Base-by-base conservation (phyloP, 1,140 invertebrate genomes). In the Scylla paramamosain region DNA sequence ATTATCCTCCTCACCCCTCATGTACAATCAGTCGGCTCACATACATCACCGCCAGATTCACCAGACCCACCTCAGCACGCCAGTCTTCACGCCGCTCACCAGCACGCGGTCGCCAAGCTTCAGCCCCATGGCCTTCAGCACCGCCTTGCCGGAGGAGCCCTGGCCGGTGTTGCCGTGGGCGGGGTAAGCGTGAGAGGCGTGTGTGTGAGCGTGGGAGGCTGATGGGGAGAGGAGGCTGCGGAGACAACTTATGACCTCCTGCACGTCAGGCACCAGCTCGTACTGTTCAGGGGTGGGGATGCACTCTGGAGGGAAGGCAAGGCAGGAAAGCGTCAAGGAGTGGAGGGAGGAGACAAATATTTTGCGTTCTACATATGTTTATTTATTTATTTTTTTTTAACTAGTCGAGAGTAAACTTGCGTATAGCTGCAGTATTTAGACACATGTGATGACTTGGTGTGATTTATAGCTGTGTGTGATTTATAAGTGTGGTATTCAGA, bases 21-120 rank as follows among this genome's bases (percentile, higher is more conserved):
- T 39, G 39, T 39, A 39, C 39, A 39, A 39, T 39, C 39, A 39
- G 1, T 39, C 39, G 39, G 39, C 39, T 2, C 39, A 39, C 39
- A 39, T 6, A 2, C 39, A 39, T 39, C 39, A 39, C 39, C 39
- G 39, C 39, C 39, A 39, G 39, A 39, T 6, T 6, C 1, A 6
- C 39, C 39, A n/a, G n/a, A 77, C 67, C 25, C 8, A 98, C 52
- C 97, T 97, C 87, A 98, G 97, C 31, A 96, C 97, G 28, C 97
- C 97, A 32, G 97, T 97, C 94, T 97, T 97, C 25, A 96, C 97
- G 3, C 97, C 97, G 92, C 96, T 97, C 0, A 97, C 97, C 95
- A 97, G 97, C 28, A 98, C 97, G 90, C 97, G 96, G 96, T 97
- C 97, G 7, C 97, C 97, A 14, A 97, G 93, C 52, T 97, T 96